Conservation (phyloP, 1,140 invertebrate species). For the Caligus rogercresseyi region DNA sequence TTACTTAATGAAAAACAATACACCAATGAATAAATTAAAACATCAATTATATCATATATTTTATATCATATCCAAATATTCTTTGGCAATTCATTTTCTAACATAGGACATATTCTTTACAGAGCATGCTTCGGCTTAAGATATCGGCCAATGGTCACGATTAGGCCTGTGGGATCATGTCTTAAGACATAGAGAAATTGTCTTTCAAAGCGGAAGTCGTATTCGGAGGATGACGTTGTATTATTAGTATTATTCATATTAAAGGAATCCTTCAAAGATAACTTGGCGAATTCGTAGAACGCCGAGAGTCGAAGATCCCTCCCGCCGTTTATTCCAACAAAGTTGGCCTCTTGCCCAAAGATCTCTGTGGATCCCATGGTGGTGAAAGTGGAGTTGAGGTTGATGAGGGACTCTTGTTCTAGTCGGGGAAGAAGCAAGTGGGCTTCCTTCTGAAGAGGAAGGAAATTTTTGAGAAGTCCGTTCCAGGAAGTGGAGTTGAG, state of each 20-base stretch:
- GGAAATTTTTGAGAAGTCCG: not conserved
- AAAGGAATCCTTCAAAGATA: no score
- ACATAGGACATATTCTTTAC: no score
- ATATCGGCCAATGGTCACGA: not conserved
- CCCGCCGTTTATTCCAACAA: conserved; percentile 13
- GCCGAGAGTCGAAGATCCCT: not conserved
- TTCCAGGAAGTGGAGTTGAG: not conserved
- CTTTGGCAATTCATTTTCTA: no score
- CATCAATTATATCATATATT: no score
- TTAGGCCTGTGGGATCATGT: not conserved
- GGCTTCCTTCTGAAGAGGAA: not conserved
- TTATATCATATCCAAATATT: no score
- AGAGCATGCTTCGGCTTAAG: not conserved
- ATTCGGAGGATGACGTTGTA: no score
- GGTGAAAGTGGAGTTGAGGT: not conserved
- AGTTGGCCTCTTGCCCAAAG: conserved; percentile 4
- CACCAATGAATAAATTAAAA: no score
- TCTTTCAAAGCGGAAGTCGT: not conserved
- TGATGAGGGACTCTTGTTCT: not conserved
- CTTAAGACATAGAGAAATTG: not conserved
- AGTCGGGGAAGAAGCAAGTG: not conserved
- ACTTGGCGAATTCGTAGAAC: not conserved
- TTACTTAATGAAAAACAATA: no score
- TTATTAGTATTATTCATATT: no score
- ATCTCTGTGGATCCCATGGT: not conserved